A percentile compares a stretch with the other conserved stretches of the same genome.
Evolutionary conservation across 1,140 invertebrate genomes (phyloP).

Genomic region (Tetragonula clypearis): DNA sequence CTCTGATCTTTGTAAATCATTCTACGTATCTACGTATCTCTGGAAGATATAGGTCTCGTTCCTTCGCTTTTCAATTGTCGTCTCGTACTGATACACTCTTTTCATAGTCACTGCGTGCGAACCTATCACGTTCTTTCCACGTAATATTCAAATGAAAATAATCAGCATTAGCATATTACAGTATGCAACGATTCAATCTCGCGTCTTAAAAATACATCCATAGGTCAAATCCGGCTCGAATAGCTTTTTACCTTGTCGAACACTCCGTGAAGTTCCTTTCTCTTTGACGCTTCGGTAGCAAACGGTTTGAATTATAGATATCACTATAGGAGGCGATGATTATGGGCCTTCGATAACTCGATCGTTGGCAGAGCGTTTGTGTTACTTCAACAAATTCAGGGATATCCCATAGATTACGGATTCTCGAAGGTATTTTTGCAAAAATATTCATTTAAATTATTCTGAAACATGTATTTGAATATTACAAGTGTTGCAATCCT

Average conservation of each 20-base stretch:
- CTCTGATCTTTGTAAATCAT: no score
- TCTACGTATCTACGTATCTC: no score
- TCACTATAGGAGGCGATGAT: background rate
- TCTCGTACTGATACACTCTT: background rate
- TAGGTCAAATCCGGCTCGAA: conserved; percentile 78
- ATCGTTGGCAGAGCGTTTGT: conserved; percentile 90
- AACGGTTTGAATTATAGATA: conserved; percentile 5
- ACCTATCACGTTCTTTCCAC: background rate
- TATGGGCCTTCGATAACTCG: conserved; percentile 85
- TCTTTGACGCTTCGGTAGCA: conserved; percentile 44
- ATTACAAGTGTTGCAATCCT: background rate
- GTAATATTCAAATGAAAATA: background rate
- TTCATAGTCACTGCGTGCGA: background rate
- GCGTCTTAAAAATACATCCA: conserved; percentile 58
- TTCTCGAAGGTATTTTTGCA: conserved; percentile 75
- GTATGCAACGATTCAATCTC: background rate
- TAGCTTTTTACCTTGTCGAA: conserved; percentile 53
- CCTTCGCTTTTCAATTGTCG: background rate
- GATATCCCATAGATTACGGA: conserved; percentile 63
- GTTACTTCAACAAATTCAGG: conserved; percentile 59
- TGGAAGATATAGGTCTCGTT: no score
- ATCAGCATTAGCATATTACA: background rate
- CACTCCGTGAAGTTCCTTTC: conserved; percentile 18
- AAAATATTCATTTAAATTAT: background rate
- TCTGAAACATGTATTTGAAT: background rate